Base-by-base conservation (phyloP, 2,113 vertebrate species). In the Dipodomys merriami region DNA sequence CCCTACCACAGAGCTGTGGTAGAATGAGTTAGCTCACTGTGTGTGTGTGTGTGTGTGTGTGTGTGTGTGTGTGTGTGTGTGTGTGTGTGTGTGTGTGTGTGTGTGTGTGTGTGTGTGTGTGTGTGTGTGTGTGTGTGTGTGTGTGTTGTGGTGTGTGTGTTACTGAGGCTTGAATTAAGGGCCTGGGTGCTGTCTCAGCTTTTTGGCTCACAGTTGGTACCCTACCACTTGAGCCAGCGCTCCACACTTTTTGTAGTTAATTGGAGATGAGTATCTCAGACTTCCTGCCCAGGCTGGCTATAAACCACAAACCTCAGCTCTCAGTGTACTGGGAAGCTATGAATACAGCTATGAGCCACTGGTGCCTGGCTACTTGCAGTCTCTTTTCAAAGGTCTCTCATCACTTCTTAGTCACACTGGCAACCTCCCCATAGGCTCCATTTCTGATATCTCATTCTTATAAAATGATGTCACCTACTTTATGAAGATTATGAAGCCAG, bases 381-480 rank as follows among this genome's bases (percentile, higher is more conserved):
- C 49, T 53, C 12, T 53, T 53, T 9, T 53, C 62, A 83, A 9
- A 30, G 33, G 5, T 83, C 78, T 90, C 20, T 84, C 19, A 79
- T 39, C 25, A 88, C 12, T 64, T 74, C 39, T 91, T 82, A 39
- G 90, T 73, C 49, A 62, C 19, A 22, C 33, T 76, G 46, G 29
- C 57, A 22, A 78, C 67, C 53, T 71, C 60, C 30, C 35, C 19
- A 82, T 10, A 88, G 72, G 62, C 49, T 87, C 10, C 72, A 13
- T 92, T 87, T 91, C 67, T 76, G 57, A 1, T 60, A 35, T 25
- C 77, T 83, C 15, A 46, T 85, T 93, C n/a, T 79, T 27, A 39
- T 30, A 77, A 78, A 12, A 60, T 30, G 77, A 82, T 78, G 25
- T 35, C 39, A 80, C 39, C 83, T 92, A 29, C 49, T 91, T 92